Conservation (phyloP, 1,140 invertebrate genomes). For the Eulimnadia texana region DNA sequence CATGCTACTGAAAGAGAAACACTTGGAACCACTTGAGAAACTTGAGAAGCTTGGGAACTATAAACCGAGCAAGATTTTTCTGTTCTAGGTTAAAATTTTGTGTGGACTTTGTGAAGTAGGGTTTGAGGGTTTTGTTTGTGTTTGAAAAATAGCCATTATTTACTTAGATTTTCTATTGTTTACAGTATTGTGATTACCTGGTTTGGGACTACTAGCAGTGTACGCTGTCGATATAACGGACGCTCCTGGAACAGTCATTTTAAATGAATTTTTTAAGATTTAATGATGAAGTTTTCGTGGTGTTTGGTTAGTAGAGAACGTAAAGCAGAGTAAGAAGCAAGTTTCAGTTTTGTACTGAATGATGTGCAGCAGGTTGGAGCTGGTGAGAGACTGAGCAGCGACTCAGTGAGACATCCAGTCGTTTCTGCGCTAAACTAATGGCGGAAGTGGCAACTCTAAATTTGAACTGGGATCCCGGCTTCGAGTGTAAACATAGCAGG, state of each 20-base stretch:
- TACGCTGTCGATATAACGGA: slow-evolving; percentile 3
- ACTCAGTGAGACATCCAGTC: not conserved
- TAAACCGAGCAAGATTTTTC: too few species aligned
- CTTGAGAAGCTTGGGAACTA: too few species aligned
- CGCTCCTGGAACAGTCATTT: not conserved
- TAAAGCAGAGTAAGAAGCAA: too few species aligned
- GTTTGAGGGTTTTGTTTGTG: too few species aligned
- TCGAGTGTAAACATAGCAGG: not conserved
- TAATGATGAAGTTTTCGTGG: too few species aligned
- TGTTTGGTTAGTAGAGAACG: too few species aligned
- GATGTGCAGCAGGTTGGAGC: not conserved
- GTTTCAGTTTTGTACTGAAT: too few species aligned
- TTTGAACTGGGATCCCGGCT: not conserved
- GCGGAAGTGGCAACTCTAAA: not conserved
- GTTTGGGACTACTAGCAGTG: slow-evolving; percentile 12
- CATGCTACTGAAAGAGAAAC: too few species aligned
- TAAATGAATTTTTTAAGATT: too few species aligned
- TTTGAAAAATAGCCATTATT: too few species aligned
- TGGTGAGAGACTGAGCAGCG: not conserved
- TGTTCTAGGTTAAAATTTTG: not conserved
- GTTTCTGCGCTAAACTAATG: not conserved
- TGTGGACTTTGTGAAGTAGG: not conserved
- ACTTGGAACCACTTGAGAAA: too few species aligned
- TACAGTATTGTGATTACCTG: slow-evolving; percentile 1
- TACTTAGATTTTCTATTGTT: too few species aligned